These are phyloP conservation scores for Sesia bembeciformis DNA, from an alignment of 2,888 invertebrate species.

Conservation along the genomic window DNA sequence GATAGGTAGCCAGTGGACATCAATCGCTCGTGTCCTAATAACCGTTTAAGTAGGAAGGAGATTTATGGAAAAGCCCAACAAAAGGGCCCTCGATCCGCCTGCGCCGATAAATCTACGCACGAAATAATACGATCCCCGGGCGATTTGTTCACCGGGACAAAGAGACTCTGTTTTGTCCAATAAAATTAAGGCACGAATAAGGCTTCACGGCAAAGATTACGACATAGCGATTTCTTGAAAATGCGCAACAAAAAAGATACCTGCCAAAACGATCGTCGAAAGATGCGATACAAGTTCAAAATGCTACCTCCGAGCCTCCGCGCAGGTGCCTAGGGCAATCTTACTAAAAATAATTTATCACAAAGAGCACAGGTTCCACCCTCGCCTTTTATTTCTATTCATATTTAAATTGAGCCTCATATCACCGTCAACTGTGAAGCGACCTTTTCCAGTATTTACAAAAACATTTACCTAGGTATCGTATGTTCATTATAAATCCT, in stretches of 20 bases:
- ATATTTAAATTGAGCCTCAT: slow-evolving; percentile 1
- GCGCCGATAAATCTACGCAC: slow-evolving; percentile 66
- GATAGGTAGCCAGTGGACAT: slow-evolving; percentile 42
- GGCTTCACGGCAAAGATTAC: background rate
- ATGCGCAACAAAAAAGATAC: too few relatives aligned
- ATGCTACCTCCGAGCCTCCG: slow-evolving; percentile 1
- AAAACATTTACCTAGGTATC: background rate
- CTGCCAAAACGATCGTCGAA: too few relatives aligned
- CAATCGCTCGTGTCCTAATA: slow-evolving; percentile 65
- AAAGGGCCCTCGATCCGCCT: slow-evolving; percentile 55
- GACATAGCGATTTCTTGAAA: background rate
- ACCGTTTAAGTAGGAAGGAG: slow-evolving; percentile 66
- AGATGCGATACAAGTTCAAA: background rate
- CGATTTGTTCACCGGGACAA: slow-evolving; percentile 63
- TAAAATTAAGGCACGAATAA: slow-evolving; percentile 43
- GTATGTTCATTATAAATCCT: background rate
- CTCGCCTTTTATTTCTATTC: slow-evolving; percentile 20
- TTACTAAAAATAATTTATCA: slow-evolving; percentile 27
- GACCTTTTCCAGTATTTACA: background rate
- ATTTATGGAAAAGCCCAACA: slow-evolving; percentile 68
- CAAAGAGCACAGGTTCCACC: slow-evolving; percentile 17
- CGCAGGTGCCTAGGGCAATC: slow-evolving; percentile 5
- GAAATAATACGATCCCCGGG: slow-evolving; percentile 63
- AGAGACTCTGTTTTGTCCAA: slow-evolving; percentile 52
- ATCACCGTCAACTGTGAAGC: background rate